These are phyloP conservation scores for Dynastes grantii DNA, from an alignment of 2,888 invertebrate species.

Conservation along the genomic window DNA sequence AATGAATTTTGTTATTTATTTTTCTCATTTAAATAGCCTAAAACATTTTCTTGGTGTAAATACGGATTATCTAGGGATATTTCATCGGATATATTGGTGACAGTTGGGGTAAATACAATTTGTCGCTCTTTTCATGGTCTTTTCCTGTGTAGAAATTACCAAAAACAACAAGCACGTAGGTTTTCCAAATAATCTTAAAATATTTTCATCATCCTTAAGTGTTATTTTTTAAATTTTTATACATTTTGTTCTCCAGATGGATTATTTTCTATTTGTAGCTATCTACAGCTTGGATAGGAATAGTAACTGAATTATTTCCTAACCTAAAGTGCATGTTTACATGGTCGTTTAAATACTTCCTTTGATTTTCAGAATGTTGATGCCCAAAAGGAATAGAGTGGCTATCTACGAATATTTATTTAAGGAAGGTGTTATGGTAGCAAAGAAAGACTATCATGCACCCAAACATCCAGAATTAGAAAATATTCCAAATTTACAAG, in stretches of 20 bases:
- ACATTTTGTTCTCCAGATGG: not conserved
- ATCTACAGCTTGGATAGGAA: not conserved
- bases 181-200: constrained; percentile 22
- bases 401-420: constrained; percentile 98
- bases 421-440: constrained; percentile 99
- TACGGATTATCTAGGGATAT: not conserved
- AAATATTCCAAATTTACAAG: constrained; percentile 96
- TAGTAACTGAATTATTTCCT: constrained; percentile 7
- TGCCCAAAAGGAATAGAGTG: constrained; percentile 98
- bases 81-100: not conserved
- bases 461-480: constrained; percentile 98
- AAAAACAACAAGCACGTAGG: constrained; percentile 29
- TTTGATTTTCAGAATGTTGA: constrained; percentile 90
- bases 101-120: not conserved
- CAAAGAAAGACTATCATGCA: constrained; percentile 98
- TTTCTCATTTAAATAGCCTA: not conserved
- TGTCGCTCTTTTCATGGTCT: not conserved
- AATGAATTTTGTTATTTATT: no score
- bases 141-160: constrained; percentile 25
- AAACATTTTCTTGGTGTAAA: not conserved
- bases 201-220: constrained; percentile 9
- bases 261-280: not conserved
- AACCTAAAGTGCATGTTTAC: constrained; percentile 38
- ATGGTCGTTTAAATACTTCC: not conserved
- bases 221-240: not conserved